A percentile compares a stretch with the other conserved stretches of the same genome.
These are phyloP conservation scores for Nixonia krombeini DNA, from an alignment of 1,140 invertebrate genomes.

Conservation along the genomic window DNA sequence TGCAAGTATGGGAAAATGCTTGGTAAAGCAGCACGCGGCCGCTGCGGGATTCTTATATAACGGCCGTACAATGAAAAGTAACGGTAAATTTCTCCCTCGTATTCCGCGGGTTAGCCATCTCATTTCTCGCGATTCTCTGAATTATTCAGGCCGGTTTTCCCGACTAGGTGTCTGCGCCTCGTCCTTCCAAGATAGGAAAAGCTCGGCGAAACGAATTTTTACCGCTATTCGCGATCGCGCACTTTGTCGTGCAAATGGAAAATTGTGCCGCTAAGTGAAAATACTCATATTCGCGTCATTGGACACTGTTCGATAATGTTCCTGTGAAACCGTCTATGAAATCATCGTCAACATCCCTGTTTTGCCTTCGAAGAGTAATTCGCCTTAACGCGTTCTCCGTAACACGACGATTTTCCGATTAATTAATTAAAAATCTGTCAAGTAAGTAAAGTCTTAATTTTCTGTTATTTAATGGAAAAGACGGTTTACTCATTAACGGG, in stretches of 20 bases:
- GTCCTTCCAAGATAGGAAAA: slow-evolving; percentile 24
- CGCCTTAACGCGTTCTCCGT: too few relatives aligned
- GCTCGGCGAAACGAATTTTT: slow-evolving; percentile 31
- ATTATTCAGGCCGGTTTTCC: slow-evolving; percentile 49
- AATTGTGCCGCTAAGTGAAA: too few relatives aligned
- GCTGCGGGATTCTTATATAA: slow-evolving; percentile 14
- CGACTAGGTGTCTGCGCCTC: slow-evolving; percentile 33
- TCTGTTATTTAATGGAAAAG: too few relatives aligned
- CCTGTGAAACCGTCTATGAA: too few relatives aligned
- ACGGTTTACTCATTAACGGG: too few relatives aligned
- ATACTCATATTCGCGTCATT: too few relatives aligned
- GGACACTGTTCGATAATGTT: slow-evolving; percentile 9
- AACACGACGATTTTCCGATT: too few relatives aligned
- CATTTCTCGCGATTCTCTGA: slow-evolving; percentile 33
- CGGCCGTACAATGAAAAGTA: slow-evolving; percentile 28
- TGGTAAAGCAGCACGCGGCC: neutral
- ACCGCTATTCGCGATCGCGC: slow-evolving; percentile 25
- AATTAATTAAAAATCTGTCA: too few relatives aligned
- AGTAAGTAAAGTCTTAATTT: too few relatives aligned
- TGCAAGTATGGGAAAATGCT: neutral
- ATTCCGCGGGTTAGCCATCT: slow-evolving; percentile 17
- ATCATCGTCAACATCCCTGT: too few relatives aligned
- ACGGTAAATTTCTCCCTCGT: slow-evolving; percentile 27
- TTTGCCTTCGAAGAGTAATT: too few relatives aligned
- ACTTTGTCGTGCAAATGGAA: slow-evolving; percentile 17